Conservation (phyloP, 1,140 invertebrate species). For the Lysiphlebus fabarum region DNA sequence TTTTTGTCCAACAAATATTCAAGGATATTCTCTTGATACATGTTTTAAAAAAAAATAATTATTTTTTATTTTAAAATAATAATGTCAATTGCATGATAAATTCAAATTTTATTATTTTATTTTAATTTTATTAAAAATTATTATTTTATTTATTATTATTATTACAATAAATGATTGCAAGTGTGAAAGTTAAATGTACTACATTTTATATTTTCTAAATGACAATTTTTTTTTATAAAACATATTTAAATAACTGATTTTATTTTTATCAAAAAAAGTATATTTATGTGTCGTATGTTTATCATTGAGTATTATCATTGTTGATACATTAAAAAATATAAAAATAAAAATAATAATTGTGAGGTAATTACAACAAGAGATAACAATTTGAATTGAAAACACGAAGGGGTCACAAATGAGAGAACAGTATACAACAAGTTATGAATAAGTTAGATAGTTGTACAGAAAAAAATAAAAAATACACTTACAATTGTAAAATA, state of each 20-base stretch:
- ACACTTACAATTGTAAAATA: background rate
- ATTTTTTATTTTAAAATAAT: no score
- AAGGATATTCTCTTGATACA: no score
- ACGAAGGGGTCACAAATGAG: slow-evolving; percentile 19
- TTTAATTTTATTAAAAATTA: no score
- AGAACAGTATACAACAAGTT: background rate
- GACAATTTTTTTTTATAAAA: no score
- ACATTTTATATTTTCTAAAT: no score
- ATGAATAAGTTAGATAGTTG: slow-evolving; percentile 14
- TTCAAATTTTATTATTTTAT: no score
- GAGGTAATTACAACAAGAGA: slow-evolving; percentile 30
- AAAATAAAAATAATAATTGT: slow-evolving; percentile 20
- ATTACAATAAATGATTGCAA: no score
- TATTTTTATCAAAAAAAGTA: slow-evolving; percentile 9
- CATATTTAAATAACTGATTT: slow-evolving; percentile 12
- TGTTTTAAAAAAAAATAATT: no score
- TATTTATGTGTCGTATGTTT: slow-evolving; percentile 25
- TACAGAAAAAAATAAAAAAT: background rate
- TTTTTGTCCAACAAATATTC: no score
- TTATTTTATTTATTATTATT: no score
- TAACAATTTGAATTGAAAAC: slow-evolving; percentile 23
- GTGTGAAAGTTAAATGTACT: no score
- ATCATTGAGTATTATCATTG: slow-evolving; percentile 15
- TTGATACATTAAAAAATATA: background rate
- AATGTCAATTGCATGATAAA: no score